Conservation (phyloP, 2,888 invertebrate genomes). For the Drosophila imparisetae region DNA sequence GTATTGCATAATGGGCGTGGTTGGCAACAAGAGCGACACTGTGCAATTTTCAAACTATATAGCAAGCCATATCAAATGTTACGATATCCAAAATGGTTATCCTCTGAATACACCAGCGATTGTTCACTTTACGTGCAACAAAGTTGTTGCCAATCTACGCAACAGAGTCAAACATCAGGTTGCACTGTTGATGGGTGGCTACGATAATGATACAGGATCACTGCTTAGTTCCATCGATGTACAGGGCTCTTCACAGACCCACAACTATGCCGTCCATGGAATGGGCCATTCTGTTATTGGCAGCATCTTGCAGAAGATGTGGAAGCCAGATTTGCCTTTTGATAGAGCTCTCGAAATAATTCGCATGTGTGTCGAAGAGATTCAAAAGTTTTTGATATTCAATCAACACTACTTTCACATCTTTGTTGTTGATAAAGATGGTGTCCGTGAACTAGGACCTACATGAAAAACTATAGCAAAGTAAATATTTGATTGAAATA, state of each 20-base stretch:
- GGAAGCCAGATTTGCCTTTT: slow-evolving; percentile 89
- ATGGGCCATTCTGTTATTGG: slow-evolving; percentile 95
- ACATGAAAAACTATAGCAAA: background rate
- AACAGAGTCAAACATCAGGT: slow-evolving; percentile 86
- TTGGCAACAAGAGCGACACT: slow-evolving; percentile 96
- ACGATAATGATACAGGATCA: slow-evolving; percentile 92
- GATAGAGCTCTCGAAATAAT: slow-evolving; percentile 92
- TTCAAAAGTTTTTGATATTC: slow-evolving; percentile 93
- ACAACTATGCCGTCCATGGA: slow-evolving; percentile 95
- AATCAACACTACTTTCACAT: slow-evolving; percentile 96
- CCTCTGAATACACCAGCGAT: slow-evolving; percentile 94
- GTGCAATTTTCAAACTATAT: slow-evolving; percentile 98
- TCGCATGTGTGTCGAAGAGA: slow-evolving; percentile 93
- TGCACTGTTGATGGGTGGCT: slow-evolving; percentile 80
- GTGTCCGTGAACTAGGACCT: slow-evolving; percentile 86
- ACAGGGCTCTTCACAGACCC: slow-evolving; percentile 92
- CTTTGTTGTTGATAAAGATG: slow-evolving; percentile 92
- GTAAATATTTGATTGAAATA: background rate
- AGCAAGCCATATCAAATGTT: slow-evolving; percentile 96
- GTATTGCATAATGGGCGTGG: slow-evolving; percentile 93
- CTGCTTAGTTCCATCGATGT: slow-evolving; percentile 96
- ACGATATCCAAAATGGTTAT: slow-evolving; percentile 98
- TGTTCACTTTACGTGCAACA: slow-evolving; percentile 94
- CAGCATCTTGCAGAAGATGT: slow-evolving; percentile 94
- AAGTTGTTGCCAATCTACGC: slow-evolving; percentile 94